Conservation (phyloP, 2,797 vertebrate genomes). For the Crocidura indochinensis region DNA sequence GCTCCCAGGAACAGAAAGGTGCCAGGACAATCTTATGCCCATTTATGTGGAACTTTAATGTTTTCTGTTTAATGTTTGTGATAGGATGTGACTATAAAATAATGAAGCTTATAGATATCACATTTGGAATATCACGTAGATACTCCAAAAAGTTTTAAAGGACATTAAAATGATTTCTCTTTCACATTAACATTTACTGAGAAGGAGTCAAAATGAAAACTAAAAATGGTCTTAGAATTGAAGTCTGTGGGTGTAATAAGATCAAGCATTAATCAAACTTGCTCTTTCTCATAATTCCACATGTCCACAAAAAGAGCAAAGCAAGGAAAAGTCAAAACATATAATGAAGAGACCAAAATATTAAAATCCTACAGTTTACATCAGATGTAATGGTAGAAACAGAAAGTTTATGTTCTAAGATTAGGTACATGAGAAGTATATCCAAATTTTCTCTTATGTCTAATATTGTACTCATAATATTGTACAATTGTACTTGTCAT, state of each 20-base stretch:
- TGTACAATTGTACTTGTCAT: neutral
- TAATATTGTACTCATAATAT: neutral
- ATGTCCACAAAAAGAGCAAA: slow-evolving; percentile 35
- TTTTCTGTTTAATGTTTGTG: neutral
- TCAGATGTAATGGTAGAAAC: slow-evolving; percentile 24
- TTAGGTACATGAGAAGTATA: neutral
- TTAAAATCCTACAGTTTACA: slow-evolving; percentile 37
- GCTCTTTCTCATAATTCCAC: slow-evolving; percentile 23
- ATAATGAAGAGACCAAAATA: slow-evolving; percentile 18
- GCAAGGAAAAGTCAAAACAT: slow-evolving; percentile 28
- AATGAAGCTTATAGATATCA: slow-evolving; percentile 7
- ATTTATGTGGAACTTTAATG: slow-evolving; percentile 45
- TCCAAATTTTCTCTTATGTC: neutral
- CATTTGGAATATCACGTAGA: neutral
- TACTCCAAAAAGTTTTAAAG: slow-evolving; percentile 2
- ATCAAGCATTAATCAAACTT: slow-evolving; percentile 54
- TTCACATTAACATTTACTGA: slow-evolving; percentile 54
- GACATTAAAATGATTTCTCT: slow-evolving; percentile 24
- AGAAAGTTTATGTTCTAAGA: slow-evolving; percentile 21
- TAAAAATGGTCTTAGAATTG: slow-evolving; percentile 41
- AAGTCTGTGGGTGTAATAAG: slow-evolving; percentile 17
- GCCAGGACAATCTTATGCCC: slow-evolving; percentile 36
- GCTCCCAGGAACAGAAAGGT: slow-evolving; percentile 65
- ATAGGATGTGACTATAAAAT: slow-evolving; percentile 46
- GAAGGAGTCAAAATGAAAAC: slow-evolving; percentile 29